These are phyloP conservation scores for Endomychus coccineus DNA, from an alignment of 2,888 invertebrate genomes.

Conservation along the genomic window DNA sequence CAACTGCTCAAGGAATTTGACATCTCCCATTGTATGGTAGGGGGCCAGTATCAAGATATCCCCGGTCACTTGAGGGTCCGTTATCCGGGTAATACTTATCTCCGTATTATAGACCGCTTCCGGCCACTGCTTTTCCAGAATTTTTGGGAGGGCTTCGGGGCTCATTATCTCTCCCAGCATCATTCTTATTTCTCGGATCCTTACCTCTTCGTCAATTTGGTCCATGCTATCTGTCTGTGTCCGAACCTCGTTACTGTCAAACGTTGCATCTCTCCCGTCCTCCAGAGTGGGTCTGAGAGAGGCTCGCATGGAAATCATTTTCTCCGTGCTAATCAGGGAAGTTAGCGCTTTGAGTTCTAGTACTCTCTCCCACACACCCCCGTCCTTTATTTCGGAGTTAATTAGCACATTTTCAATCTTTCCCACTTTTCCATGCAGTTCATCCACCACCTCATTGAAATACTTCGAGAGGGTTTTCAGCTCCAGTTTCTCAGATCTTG, in stretches of 20 bases:
- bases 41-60: neutral
- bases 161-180: neutral
- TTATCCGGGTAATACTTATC: neutral
- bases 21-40: neutral
- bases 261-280: neutral
- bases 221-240: neutral
- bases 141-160: neutral
- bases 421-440: too few relatives aligned
- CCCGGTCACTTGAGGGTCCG: neutral
- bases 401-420: too few relatives aligned
- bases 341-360: neutral
- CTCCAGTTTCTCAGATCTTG: too few relatives aligned
- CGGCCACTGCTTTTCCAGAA: neutral
- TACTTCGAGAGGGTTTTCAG: too few relatives aligned
- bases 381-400: too few relatives aligned
- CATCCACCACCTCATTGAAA: too few relatives aligned
- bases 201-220: neutral
- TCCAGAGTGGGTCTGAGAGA: neutral
- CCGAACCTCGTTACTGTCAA: neutral
- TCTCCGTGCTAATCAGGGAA: neutral
- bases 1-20: neutral
- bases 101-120: neutral
- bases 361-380: neutral
- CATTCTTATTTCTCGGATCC: neutral
- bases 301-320: neutral